Base-by-base conservation (phyloP, 2,888 invertebrate genomes). In the Platypus cylindrus region DNA sequence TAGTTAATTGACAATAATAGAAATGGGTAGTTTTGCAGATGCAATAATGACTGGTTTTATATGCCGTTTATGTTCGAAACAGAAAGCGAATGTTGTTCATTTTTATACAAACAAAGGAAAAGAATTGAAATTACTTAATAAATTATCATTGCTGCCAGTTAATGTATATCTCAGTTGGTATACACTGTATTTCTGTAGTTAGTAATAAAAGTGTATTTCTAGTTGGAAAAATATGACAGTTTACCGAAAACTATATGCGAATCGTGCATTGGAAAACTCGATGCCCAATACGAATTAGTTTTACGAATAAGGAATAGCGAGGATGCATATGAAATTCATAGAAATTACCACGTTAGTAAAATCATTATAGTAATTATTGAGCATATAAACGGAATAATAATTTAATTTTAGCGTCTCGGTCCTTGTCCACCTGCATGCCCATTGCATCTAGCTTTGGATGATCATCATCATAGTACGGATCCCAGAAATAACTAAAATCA, bases 41-140 rank as follows among this genome's bases (percentile, higher is more conserved):
- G 85, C 81, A 33, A 72, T 81, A 48, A 72, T 84, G 53, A 79
- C 82, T 32, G 85, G 85, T 47, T 86, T 82, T 65, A 75, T 86
- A 54, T 86, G 86, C 63, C 74, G 85, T 54, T 68, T 86, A 41
- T 86, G 86, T 60, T 84, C 84, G 18, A 82, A 83, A 68, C 81
- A 83, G 75, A 84, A 84, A 62, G 73, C 78, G 56, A 76, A 75
- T 52, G 85, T 85, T 35, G 75, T 85, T 48, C 85, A 85, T 58
- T 78, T 85, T 48, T 85, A 84, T 57, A 81, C 84, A 24, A 77
- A 78, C 49, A 79, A 78, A 64, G 85, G 83, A 32, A 71, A 74
- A 55, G 74, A 78, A 52, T 66, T 83, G 56, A 70, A 73, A 52
- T 68, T 86, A 45, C 75, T 82, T 18, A 76, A 81, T 52, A 84